Conservation (phyloP, 2,888 invertebrate species). For the Cryptus armator region DNA sequence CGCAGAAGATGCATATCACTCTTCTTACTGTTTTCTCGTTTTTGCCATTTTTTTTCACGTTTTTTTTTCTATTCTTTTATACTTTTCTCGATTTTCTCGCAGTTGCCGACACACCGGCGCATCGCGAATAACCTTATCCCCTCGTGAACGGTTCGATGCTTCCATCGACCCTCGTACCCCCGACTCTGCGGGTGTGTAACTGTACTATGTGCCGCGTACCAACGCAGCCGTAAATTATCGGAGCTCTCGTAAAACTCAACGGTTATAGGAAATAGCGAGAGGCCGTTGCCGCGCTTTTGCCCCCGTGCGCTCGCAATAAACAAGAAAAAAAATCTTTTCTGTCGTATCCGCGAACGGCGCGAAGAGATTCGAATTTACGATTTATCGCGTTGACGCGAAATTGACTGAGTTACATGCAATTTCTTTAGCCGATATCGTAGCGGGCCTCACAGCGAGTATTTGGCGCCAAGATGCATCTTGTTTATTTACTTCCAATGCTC, state of each 20-base stretch:
- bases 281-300: not conserved
- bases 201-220: not conserved
- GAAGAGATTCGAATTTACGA: not conserved
- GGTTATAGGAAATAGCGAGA: not conserved
- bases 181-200: not conserved
- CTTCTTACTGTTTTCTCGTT: not conserved
- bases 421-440: not conserved
- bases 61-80: not conserved
- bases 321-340: not conserved
- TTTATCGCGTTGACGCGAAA: not conserved
- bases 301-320: not conserved
- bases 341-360: not conserved
- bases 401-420: not conserved
- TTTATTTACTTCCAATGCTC: no score
- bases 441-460: not conserved
- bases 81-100: conserved; percentile 42
- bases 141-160: conserved; percentile 70
- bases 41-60: not conserved
- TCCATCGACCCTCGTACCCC: conserved; percentile 70
- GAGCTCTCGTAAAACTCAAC: conserved; percentile 14
- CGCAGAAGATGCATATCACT: conserved; percentile 5
- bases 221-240: conserved; percentile 12
- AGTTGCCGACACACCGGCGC: conserved; percentile 52
- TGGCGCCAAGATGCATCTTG: no score
- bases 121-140: conserved; percentile 56